Evolutionary conservation across 2,888 invertebrate genomes (phyloP).

Genomic region (Eupithecia insigniata): DNA sequence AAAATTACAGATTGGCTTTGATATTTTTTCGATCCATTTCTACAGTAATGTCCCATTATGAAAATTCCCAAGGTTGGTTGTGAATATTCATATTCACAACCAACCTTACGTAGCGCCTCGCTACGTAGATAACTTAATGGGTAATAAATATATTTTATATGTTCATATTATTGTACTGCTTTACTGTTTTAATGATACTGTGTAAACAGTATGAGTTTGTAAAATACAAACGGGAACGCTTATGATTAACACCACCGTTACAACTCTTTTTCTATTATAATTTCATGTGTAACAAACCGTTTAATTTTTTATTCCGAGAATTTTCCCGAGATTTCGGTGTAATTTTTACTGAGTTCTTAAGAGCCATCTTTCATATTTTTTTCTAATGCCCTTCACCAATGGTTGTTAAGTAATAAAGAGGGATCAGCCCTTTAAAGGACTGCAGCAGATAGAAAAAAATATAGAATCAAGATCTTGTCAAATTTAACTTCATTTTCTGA

Average conservation of each 20-base stretch:
- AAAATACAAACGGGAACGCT: not conserved
- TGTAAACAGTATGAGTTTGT: not conserved
- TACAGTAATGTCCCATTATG: not conserved
- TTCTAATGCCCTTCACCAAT: not conserved
- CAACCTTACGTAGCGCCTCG: too few relatives aligned
- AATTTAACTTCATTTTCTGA: not conserved
- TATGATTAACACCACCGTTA: not conserved
- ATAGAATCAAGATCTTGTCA: not conserved
- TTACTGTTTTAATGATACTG: not conserved
- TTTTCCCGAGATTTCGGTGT: not conserved
- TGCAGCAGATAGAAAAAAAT: not conserved
- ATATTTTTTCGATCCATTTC: not conserved
- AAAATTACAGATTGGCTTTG: not conserved
- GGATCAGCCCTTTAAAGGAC: not conserved
- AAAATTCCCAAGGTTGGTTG: not conserved
- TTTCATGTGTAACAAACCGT: not conserved
- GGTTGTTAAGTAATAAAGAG: not conserved
- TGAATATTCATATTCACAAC: not conserved
- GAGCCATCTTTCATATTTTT: not conserved
- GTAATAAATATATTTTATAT: conserved; percentile 1
- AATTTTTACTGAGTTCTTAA: not conserved
- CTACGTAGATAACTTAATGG: not conserved
- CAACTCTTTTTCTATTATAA: not conserved
- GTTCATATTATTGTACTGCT: not conserved
- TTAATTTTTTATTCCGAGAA: not conserved